Conservation (phyloP, 2,113 vertebrate species). For the Tenebrosternarchus preto region DNA sequence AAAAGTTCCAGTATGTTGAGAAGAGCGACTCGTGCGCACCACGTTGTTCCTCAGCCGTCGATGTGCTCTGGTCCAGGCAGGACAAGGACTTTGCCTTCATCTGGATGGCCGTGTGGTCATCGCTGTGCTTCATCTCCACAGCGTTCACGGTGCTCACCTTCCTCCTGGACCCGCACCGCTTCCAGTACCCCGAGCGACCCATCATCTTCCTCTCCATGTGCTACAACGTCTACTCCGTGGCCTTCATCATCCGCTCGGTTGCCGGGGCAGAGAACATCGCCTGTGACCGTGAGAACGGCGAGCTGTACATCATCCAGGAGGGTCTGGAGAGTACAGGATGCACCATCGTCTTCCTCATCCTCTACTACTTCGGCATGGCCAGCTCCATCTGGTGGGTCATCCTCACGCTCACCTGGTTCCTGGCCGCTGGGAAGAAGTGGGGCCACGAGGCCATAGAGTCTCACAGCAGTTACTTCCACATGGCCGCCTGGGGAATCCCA, state of each 20-base stretch:
- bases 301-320: conserved; percentile 93
- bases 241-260: conserved; percentile 93
- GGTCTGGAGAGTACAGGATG: conserved; percentile 95
- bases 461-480: conserved; percentile 97
- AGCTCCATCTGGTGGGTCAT: conserved; percentile 98
- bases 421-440: conserved; percentile 97
- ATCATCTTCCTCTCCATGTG: conserved; percentile 99
- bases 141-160: conserved; percentile 98
- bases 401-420: conserved; percentile 96
- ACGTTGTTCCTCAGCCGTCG: conserved; percentile 86
- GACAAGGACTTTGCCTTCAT: conserved; percentile 97
- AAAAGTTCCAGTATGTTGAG: conserved; percentile 95
- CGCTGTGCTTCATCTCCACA: conserved; percentile 92
- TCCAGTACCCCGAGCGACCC: conserved; percentile 96
- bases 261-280: conserved; percentile 93
- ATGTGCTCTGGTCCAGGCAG: conserved; percentile 91
- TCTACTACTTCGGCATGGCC: conserved; percentile 98
- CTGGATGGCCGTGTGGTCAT: conserved; percentile 97
- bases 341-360: conserved; percentile 95
- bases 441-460: conserved; percentile 97
- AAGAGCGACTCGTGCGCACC: conserved; percentile 91
- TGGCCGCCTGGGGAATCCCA: conserved; percentile 94
- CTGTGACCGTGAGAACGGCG: conserved; percentile 89
- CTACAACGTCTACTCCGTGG: conserved; percentile 95
- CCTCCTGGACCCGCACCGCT: conserved; percentile 92